These are phyloP conservation scores for Rhyacichthys aspro DNA, from an alignment of 2,797 vertebrate species.

Conservation along the genomic window DNA sequence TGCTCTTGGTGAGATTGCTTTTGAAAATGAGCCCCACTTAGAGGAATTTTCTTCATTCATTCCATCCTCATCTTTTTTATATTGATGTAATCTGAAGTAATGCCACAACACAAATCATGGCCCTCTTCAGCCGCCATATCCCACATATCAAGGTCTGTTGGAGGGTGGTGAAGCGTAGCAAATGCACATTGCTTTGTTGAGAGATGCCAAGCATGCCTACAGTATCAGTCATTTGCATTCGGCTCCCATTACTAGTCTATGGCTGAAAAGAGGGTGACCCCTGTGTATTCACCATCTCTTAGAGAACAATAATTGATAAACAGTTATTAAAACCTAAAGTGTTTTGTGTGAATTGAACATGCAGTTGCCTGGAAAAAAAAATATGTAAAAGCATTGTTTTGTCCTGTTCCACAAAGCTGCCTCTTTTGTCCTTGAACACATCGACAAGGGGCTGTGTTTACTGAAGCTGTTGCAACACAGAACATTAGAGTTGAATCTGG, in stretches of 20 bases:
- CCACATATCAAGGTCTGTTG: conserved; percentile 48
- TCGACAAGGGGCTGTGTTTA: conserved; percentile 40
- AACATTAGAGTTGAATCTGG: conserved; percentile 38
- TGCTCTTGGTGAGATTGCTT: background rate
- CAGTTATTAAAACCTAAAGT: conserved; percentile 34
- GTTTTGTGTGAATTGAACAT: conserved; percentile 8
- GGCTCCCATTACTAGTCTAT: conserved; percentile 42
- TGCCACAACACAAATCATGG: conserved; percentile 14
- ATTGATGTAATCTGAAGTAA: conserved; percentile 33
- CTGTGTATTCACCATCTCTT: conserved; percentile 26
- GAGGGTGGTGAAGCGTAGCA: conserved; percentile 48
- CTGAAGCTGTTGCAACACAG: conserved; percentile 19
- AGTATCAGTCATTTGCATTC: conserved; percentile 68
- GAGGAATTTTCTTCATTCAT: conserved; percentile 5
- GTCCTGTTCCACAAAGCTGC: conserved; percentile 8
- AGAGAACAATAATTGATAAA: conserved; percentile 42
- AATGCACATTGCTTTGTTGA: conserved; percentile 62
- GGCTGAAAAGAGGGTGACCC: conserved; percentile 41
- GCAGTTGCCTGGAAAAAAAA: conserved; percentile 3
- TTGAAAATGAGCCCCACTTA: background rate
- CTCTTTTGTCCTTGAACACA: conserved; percentile 45
- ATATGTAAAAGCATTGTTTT: background rate
- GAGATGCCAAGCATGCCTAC: conserved; percentile 67
- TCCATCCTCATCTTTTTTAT: conserved; percentile 1
- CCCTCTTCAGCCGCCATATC: conserved; percentile 44